These are phyloP conservation scores for Micromesistius poutassou DNA, from an alignment of 2,797 vertebrate genomes.

Conservation along the genomic window DNA sequence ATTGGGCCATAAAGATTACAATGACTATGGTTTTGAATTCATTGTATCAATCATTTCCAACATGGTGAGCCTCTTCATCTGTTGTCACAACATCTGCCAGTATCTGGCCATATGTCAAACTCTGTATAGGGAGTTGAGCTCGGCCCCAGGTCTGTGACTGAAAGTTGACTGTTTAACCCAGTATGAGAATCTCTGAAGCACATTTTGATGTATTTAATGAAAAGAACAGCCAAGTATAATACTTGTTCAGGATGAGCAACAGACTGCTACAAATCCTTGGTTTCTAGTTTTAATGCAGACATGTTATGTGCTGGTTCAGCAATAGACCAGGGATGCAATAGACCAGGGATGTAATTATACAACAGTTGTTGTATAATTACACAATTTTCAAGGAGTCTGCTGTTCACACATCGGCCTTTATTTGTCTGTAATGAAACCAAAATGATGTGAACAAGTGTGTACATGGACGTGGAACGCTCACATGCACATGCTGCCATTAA, in stretches of 20 bases:
- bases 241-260: not conserved
- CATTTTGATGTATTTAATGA: not conserved
- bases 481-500: not conserved
- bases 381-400: not conserved
- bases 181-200: not conserved
- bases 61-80: not conserved
- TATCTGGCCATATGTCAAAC: not conserved
- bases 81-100: not conserved
- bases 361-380: not conserved
- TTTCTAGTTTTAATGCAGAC: not conserved
- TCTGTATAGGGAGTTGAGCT: not conserved
- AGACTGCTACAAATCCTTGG: not conserved
- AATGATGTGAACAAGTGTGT: not conserved
- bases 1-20: not conserved
- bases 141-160: not conserved
- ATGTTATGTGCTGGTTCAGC: not conserved
- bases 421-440: not conserved
- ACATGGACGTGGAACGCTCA: not conserved
- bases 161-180: not conserved
- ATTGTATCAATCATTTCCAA: not conserved
- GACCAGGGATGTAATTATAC: not conserved
- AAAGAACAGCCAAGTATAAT: not conserved
- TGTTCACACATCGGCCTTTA: not conserved
- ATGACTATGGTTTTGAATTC: not conserved
- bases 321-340: not conserved